phyloP scores from a whole-genome alignment of 2,113 vertebrate species.

The Eretmochelys imbricata region DNA sequence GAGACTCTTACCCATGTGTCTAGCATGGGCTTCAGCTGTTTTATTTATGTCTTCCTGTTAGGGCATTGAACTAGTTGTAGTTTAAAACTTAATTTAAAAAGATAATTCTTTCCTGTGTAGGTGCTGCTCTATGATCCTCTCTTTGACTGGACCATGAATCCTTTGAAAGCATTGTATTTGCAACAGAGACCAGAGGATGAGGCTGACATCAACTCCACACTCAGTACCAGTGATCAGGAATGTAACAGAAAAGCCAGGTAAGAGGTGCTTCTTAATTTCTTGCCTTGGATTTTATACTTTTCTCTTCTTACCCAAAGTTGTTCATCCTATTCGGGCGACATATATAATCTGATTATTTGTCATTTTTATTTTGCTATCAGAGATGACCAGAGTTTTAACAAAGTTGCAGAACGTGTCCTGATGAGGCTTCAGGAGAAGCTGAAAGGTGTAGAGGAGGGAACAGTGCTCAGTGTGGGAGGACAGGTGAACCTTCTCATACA shows the following conservation, averaged over 20 bases:
- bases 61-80: background rate
- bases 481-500: conserved; percentile 99
- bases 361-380: conserved; percentile 66
- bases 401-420: conserved; percentile 96
- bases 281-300: background rate
- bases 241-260: conserved; percentile 87
- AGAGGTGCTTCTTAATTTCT: background rate
- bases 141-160: conserved; percentile 99
- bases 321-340: background rate
- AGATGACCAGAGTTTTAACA: conserved; percentile 92
- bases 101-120: conserved; percentile 67
- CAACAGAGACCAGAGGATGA: conserved; percentile 93
- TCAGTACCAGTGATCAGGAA: conserved; percentile 79
- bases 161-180: conserved; percentile 94
- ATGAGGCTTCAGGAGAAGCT: conserved; percentile 97
- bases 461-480: conserved; percentile 92
- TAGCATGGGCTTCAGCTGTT: background rate
- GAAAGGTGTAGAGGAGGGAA: conserved; percentile 95
- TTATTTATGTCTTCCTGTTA: background rate
- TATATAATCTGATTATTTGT: background rate
- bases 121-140: conserved; percentile 97
- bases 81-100: background rate
- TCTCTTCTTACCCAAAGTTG: background rate
- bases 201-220: conserved; percentile 87
- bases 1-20: background rate